Evolutionary conservation across 2,797 vertebrate genomes (phyloP).

Genomic region (Sphenodon punctatus): DNA sequence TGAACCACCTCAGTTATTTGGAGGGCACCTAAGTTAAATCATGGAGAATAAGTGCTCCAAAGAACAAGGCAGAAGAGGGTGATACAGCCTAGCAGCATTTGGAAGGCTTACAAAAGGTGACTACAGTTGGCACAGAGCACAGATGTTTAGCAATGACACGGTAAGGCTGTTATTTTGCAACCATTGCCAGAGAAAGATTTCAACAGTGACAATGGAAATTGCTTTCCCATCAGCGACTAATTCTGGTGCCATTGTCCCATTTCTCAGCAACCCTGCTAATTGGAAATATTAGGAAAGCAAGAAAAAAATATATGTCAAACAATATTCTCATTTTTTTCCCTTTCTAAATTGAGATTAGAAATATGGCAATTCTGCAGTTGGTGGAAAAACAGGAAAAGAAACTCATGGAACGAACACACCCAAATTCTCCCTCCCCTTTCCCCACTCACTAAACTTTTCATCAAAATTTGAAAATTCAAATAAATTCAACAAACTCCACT

Average conservation of each 20-base stretch:
- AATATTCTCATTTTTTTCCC: no score
- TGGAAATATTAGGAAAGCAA: neutral
- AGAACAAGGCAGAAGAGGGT: neutral
- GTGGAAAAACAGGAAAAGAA: neutral
- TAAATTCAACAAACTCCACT: neutral
- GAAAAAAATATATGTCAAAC: neutral
- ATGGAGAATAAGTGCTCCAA: fast-evolving
- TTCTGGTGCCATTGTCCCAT: neutral
- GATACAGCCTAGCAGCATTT: neutral
- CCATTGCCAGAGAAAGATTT: neutral
- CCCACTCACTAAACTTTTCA: neutral
- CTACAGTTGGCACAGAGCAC: neutral
- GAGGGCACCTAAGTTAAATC: neutral
- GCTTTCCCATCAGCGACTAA: neutral
- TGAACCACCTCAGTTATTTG: neutral
- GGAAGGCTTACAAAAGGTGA: neutral
- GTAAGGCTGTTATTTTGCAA: neutral
- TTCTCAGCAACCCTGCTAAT: neutral
- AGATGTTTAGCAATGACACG: neutral
- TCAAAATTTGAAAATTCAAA: neutral
- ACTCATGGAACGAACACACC: neutral
- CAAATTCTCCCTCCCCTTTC: no score
- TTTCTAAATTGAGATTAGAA: no score
- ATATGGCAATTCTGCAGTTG: neutral
- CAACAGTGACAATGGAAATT: neutral